A percentile compares a stretch with the other conserved stretches of the same genome.
Conservation (phyloP, 2,113 vertebrate genomes). For the Castor canadensis region DNA sequence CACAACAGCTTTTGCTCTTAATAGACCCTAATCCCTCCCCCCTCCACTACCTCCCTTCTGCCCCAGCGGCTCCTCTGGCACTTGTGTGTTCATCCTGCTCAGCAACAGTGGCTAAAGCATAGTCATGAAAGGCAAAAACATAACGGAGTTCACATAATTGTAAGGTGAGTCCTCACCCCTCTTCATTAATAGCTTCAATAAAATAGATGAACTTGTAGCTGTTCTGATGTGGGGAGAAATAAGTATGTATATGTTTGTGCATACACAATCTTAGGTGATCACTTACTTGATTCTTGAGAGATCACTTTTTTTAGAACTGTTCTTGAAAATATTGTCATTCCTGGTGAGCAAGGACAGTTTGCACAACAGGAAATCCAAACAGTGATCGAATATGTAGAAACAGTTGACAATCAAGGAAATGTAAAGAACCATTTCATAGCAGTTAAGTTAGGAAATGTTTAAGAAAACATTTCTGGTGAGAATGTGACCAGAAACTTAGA, state of each 20-base stretch:
- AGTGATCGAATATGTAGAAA: neutral
- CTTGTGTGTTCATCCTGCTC: neutral
- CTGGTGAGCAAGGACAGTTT: neutral
- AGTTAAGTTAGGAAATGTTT: neutral
- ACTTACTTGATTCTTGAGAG: neutral
- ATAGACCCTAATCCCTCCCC: neutral
- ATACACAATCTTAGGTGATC: fast-evolving
- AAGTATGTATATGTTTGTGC: neutral
- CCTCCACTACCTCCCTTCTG: neutral
- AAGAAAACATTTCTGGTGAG: neutral
- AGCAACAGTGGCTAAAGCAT: neutral
- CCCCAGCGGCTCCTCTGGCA: neutral
- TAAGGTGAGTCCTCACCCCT: neutral
- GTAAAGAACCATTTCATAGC: neutral
- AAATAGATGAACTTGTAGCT: neutral
- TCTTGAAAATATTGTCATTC: neutral
- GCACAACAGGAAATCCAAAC: neutral
- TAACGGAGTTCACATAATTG: neutral
- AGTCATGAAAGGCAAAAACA: neutral
- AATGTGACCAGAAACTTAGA: neutral
- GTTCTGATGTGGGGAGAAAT: neutral
- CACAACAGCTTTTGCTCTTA: neutral
- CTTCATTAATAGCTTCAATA: neutral
- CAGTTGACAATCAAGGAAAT: neutral
- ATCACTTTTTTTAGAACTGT: neutral